Percentiles rank a stretch among this genome's conserved stretches.
These are phyloP conservation scores for Podargus strigoides DNA, from an alignment of 2,797 vertebrate genomes.

Conservation along the genomic window DNA sequence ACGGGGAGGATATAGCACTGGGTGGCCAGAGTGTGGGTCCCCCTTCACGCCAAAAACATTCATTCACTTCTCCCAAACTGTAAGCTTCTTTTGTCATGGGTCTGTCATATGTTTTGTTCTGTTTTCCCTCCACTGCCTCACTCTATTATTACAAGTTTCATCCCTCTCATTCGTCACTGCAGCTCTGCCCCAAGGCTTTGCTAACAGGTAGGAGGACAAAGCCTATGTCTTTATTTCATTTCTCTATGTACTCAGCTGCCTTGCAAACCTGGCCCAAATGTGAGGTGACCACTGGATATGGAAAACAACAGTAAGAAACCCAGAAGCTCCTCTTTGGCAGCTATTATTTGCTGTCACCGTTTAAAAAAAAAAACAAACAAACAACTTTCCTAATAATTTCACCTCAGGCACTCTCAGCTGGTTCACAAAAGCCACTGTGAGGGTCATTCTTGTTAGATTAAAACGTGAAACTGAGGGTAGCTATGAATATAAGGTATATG, in stretches of 20 bases:
- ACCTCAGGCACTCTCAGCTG: background rate
- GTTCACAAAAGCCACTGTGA: background rate
- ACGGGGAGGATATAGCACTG: background rate
- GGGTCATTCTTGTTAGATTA: background rate
- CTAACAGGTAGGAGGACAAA: background rate
- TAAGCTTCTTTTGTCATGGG: background rate
- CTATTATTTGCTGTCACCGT: background rate
- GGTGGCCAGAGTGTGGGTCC: background rate
- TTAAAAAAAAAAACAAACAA: background rate
- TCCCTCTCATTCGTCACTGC: background rate
- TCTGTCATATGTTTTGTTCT: background rate
- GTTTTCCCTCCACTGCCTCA: background rate
- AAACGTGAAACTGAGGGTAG: background rate
- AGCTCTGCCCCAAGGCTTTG: background rate
- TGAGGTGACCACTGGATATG: background rate
- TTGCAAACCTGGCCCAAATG: background rate
- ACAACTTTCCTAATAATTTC: background rate
- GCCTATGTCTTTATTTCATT: background rate
- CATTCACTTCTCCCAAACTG: fast-evolving
- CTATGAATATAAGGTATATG: no score
- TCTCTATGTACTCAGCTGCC: background rate
- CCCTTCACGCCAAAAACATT: background rate
- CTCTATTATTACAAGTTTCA: background rate
- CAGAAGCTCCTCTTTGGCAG: background rate
- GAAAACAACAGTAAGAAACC: background rate